These are phyloP conservation scores for Upupa epops DNA, from an alignment of 2,113 vertebrate genomes.

Conservation along the genomic window DNA sequence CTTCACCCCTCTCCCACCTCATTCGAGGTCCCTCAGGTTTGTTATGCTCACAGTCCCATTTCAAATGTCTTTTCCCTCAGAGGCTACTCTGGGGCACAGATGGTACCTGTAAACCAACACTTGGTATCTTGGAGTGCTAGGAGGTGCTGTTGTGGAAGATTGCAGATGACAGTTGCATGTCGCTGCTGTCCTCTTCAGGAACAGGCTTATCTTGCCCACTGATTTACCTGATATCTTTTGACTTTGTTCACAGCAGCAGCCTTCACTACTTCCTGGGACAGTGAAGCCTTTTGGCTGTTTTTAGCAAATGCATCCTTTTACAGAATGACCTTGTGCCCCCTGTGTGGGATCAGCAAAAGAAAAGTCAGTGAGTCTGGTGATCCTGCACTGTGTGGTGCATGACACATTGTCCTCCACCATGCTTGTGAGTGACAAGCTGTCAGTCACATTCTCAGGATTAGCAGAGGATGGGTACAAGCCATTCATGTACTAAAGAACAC, in stretches of 20 bases:
- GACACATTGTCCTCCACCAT: background rate
- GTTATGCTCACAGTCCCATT: background rate
- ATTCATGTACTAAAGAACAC: background rate
- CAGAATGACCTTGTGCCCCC: background rate
- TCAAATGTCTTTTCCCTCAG: background rate
- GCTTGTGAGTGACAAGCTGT: background rate
- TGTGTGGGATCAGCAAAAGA: background rate
- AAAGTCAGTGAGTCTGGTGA: background rate
- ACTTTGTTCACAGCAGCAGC: background rate
- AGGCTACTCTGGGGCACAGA: background rate
- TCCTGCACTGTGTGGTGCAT: rapidly evolving
- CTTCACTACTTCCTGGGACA: background rate
- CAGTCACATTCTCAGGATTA: background rate
- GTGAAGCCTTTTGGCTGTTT: background rate
- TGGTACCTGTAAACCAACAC: background rate
- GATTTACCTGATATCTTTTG: background rate
- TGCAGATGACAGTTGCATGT: background rate
- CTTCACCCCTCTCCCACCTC: background rate
- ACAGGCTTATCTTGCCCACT: rapidly evolving
- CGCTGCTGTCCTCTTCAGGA: background rate
- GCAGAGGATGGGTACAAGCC: background rate
- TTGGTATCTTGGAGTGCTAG: background rate
- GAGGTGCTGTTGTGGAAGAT: background rate
- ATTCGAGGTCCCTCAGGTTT: background rate
- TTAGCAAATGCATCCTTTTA: background rate